phyloP scores from a whole-genome alignment of 2,113 vertebrate species.

The Erythrocercus mccallii region DNA sequence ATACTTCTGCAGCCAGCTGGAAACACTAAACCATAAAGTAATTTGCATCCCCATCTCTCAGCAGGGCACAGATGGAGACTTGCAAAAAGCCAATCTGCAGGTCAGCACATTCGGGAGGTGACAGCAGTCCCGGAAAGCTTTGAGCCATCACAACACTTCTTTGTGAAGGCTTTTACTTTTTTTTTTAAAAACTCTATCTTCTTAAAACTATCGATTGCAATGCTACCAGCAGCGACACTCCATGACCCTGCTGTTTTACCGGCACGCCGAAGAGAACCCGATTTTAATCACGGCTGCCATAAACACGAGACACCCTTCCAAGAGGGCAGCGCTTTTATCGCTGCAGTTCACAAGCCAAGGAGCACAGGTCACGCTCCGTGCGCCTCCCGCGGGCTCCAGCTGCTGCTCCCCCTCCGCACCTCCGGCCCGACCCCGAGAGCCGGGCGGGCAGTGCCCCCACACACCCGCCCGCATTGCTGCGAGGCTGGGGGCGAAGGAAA shows the following conservation, averaged over 20 bases:
- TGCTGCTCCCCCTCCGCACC: not conserved
- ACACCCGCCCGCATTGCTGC: not conserved
- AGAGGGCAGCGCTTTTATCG: not conserved
- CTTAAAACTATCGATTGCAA: not conserved
- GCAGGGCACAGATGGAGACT: constrained; percentile 11
- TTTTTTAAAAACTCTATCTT: not conserved
- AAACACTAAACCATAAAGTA: constrained; percentile 23
- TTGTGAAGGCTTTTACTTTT: not conserved
- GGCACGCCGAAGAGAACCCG: not conserved
- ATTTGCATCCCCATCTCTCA: constrained; percentile 25
- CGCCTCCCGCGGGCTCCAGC: not conserved
- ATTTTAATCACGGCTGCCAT: not conserved
- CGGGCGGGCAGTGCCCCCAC: not conserved
- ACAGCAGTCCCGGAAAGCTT: not conserved
- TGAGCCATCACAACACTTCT: not conserved
- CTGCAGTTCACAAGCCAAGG: not conserved
- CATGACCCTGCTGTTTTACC: not conserved
- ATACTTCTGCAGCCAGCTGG: constrained; percentile 18
- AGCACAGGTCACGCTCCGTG: not conserved
- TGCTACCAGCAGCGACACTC: not conserved
- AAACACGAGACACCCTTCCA: not conserved
- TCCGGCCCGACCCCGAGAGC: not conserved
- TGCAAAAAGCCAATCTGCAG: constrained; percentile 14
- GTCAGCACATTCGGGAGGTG: constrained; percentile 16
- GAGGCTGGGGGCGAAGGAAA: not conserved